These are phyloP conservation scores for Saccostrea cuccullata DNA, from an alignment of 1,140 invertebrate species.

Conservation along the genomic window DNA sequence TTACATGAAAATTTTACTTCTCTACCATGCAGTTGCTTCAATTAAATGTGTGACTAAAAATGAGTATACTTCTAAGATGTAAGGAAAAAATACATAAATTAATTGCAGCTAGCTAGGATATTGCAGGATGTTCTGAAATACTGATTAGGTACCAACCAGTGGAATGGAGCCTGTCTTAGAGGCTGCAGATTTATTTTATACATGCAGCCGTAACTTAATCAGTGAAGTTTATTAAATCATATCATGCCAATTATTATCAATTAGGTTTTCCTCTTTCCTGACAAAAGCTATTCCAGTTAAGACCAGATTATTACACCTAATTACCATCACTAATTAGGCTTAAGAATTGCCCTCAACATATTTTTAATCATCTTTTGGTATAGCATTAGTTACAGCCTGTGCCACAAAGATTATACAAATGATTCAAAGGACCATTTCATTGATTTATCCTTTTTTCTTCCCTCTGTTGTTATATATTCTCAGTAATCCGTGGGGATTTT, in stretches of 20 bases:
- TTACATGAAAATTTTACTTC: too few species aligned
- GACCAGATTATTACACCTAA: slow-evolving; percentile 8
- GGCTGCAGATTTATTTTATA: too few species aligned
- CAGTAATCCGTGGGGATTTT: slow-evolving; percentile 15
- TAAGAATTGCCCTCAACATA: slow-evolving; percentile 12
- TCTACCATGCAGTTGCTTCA: too few species aligned
- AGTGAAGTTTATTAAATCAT: neutral
- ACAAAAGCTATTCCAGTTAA: neutral
- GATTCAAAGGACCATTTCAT: slow-evolving; percentile 10
- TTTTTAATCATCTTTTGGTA: neutral
- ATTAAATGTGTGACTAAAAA: too few species aligned
- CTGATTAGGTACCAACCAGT: too few species aligned
- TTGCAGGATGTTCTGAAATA: too few species aligned
- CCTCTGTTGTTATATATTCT: slow-evolving; percentile 14
- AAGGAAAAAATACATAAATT: too few species aligned
- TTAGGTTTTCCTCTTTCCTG: neutral
- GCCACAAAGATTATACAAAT: neutral
- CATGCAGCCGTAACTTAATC: neutral
- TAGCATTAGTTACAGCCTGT: neutral
- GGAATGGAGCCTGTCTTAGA: too few species aligned
- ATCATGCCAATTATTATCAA: slow-evolving; percentile 6
- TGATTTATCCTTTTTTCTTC: slow-evolving; percentile 1
- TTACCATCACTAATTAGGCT: slow-evolving; percentile 24
- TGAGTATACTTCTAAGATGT: too few species aligned
- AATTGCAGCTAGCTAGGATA: too few species aligned